These are phyloP conservation scores for Eupithecia abbreviata DNA, from an alignment of 2,888 invertebrate genomes.

Conservation along the genomic window DNA sequence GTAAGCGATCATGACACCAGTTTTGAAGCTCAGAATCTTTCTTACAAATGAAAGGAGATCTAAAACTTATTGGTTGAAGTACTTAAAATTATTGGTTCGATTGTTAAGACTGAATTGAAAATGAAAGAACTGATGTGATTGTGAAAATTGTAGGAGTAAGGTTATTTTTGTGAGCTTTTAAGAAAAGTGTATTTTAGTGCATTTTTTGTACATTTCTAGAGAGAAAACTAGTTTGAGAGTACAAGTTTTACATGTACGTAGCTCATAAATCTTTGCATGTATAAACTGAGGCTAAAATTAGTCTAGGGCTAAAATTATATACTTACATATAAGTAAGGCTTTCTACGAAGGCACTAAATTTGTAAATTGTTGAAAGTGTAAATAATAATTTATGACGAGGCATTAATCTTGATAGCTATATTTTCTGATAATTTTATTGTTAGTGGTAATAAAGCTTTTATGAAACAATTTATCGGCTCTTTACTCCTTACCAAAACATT, in stretches of 20 bases:
- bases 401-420: constrained; percentile 56
- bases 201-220: background rate
- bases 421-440: constrained; percentile 71
- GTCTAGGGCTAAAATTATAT: constrained; percentile 24
- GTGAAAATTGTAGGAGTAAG: background rate
- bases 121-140: constrained; percentile 5
- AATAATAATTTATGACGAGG: constrained; percentile 69
- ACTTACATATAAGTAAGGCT: constrained; percentile 15
- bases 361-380: constrained; percentile 61
- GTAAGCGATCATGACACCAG: constrained; percentile 73
- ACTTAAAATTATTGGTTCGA: background rate
- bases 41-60: constrained; percentile 55
- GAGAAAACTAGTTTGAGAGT: background rate
- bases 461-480: constrained; percentile 22
- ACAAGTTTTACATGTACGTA: background rate
- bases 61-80: background rate
- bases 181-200: background rate
- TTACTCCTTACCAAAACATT: background rate
- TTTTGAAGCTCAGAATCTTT: constrained; percentile 67
- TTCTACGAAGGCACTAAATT: constrained; percentile 37
- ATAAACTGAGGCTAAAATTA: background rate
- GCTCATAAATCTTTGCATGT: background rate
- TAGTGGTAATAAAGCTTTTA: constrained; percentile 72
- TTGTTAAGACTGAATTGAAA: constrained; percentile 8
- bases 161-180: background rate